Evolutionary conservation across 2,888 invertebrate genomes (phyloP).

Genomic region (Ryuthela nishihirai): DNA sequence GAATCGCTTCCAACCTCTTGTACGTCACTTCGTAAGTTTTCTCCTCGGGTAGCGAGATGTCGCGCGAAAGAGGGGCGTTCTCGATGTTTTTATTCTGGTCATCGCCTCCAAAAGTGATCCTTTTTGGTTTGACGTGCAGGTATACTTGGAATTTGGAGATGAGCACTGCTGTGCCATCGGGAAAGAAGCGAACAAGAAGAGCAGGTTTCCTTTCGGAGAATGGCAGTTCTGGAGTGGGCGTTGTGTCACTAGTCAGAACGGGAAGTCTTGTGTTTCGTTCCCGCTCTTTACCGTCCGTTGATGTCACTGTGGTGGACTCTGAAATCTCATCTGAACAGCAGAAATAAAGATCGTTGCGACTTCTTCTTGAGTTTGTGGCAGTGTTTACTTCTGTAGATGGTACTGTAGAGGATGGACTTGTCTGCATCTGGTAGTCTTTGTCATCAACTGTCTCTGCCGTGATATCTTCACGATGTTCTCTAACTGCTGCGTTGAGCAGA

Average conservation of each 20-base stretch:
- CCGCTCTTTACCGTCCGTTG: slow-evolving; percentile 11
- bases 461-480: too few relatives aligned
- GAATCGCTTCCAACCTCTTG: slow-evolving; percentile 27
- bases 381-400: too few relatives aligned
- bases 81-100: slow-evolving; percentile 2
- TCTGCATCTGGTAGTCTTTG: too few relatives aligned
- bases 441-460: too few relatives aligned
- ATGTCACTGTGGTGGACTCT: not conserved
- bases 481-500: too few relatives aligned
- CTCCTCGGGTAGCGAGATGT: slow-evolving; percentile 7
- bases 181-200: slow-evolving; percentile 24
- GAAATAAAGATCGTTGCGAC: slow-evolving; percentile 24
- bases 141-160: slow-evolving; percentile 31
- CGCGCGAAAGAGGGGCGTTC: slow-evolving; percentile 3
- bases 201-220: slow-evolving; percentile 24
- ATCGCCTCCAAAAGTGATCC: slow-evolving; percentile 17
- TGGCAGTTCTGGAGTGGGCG: slow-evolving; percentile 11
- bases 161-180: slow-evolving; percentile 32
- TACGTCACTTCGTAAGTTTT: slow-evolving; percentile 31
- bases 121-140: slow-evolving; percentile 30
- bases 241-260: slow-evolving; percentile 6
- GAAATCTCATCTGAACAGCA: slow-evolving; percentile 13
- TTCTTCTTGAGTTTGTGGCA: slow-evolving; percentile 19
- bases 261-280: slow-evolving; percentile 30
- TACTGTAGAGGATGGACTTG: too few relatives aligned